Conservation (phyloP, 2,797 vertebrate genomes). For the Xenops minutus region DNA sequence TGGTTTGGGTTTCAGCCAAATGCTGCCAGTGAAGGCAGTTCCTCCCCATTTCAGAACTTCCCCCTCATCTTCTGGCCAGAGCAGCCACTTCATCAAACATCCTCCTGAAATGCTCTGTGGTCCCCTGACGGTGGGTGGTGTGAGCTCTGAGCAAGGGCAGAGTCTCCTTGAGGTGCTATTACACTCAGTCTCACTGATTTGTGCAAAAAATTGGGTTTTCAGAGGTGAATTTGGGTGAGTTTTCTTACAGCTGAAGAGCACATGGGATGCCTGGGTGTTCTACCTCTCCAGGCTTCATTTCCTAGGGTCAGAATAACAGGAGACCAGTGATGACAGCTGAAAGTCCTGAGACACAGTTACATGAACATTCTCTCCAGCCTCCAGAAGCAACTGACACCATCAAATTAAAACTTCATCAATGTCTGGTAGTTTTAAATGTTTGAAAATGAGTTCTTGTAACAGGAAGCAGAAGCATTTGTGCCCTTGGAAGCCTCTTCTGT, state of each 20-base stretch:
- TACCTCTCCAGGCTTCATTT: background rate
- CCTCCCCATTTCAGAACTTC: background rate
- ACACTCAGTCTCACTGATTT: background rate
- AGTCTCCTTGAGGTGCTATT: slow-evolving; percentile 31
- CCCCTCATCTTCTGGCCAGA: background rate
- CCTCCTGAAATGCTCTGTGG: background rate
- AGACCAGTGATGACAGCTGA: background rate
- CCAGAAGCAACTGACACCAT: background rate
- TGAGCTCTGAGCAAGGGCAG: slow-evolving; percentile 1
- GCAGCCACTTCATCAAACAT: background rate
- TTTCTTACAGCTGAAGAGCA: background rate
- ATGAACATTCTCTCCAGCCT: background rate
- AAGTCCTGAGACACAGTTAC: background rate
- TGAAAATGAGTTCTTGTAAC: background rate
- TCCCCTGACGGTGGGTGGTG: background rate
- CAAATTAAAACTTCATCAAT: background rate
- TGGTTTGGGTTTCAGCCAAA: background rate
- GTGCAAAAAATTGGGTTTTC: background rate
- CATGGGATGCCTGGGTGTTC: background rate
- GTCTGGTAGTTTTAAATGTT: background rate
- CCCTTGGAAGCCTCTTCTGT: background rate
- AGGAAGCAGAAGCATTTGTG: background rate
- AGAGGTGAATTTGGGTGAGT: background rate
- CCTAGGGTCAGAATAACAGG: background rate
- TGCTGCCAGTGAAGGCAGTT: background rate